Base-by-base conservation (phyloP, 2,888 invertebrate species). In the Rotaria sp. region DNA sequence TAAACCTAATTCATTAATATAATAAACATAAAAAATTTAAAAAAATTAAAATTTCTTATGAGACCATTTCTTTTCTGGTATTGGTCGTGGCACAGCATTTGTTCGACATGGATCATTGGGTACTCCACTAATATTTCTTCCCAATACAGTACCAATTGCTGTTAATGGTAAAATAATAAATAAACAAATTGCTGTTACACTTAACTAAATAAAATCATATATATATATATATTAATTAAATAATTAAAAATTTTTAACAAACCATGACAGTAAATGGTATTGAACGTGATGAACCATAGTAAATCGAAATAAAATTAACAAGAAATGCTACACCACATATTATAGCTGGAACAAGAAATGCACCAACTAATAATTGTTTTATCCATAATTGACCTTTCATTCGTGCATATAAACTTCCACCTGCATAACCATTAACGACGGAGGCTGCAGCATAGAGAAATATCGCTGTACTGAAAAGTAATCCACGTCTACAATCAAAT, bases 291-390 rank as follows among this genome's bases (percentile, higher is more conserved):
- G 99, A 98, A 92, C 99, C 98, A 91, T 99, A 99, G 91, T 98
- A 99, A 91, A 99, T 98, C 55, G 99, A 98, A 90, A 99, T 97
- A 90, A 99, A 97, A 92, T 99, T 99, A 88, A 99, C 97, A 90
- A 96, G 95, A 92, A 99, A 98, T 41, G 97, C 97, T 59, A 96
- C 97, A 74, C 97, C 96, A 92, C 98, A 98, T 38, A 98, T 96
- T 88, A 96, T 92, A 0, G 94, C 93, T 1, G 99, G 99, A 87
- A 99, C 92, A 90, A 99, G 93, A 90, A 97, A 97, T 30, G 98
- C 97, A 87, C 97, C 96, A 1, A 96, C 92, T 41, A 98, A 91
- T 97, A 98, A 97, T 92, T 99, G 99, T 88, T 96, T 94, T 88
- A 99, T 99, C 99, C 99, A 99, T 87, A 91, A 89, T 88, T 92